Evolutionary conservation across 2,113 vertebrate species (phyloP).

Genomic region (Brachypteracias leptosomus): DNA sequence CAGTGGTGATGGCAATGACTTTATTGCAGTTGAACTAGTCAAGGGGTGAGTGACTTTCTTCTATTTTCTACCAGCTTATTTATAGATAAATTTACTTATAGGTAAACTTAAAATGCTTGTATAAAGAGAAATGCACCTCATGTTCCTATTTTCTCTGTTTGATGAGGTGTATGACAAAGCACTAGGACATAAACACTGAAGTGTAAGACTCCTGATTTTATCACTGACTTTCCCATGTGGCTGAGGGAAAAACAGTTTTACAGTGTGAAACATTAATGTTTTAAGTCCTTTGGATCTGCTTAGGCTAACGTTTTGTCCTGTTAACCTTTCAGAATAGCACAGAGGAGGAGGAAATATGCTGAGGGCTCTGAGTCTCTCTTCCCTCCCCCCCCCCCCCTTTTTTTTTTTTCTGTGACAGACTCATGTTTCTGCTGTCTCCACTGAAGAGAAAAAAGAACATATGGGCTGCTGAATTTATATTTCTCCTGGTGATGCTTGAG

Average conservation of each 20-base stretch:
- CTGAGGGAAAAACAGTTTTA: neutral
- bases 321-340: neutral
- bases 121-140: neutral
- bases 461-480: neutral
- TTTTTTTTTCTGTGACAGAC: neutral
- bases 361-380: neutral
- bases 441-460: neutral
- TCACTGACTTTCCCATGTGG: neutral
- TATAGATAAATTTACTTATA: neutral
- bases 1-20: slow-evolving; percentile 86
- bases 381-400: neutral
- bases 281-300: neutral
- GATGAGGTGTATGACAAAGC: neutral
- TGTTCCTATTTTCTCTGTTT: neutral
- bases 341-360: neutral
- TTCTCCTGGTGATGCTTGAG: neutral
- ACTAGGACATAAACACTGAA: neutral
- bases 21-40: slow-evolving; percentile 94
- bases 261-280: neutral
- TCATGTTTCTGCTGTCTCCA: neutral
- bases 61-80: neutral
- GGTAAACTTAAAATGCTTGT: neutral
- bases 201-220: neutral
- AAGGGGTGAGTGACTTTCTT: slow-evolving; percentile 85
- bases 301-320: neutral